These are phyloP conservation scores for Oostethus manadensis DNA, from an alignment of 2,113 vertebrate species.

Conservation along the genomic window DNA sequence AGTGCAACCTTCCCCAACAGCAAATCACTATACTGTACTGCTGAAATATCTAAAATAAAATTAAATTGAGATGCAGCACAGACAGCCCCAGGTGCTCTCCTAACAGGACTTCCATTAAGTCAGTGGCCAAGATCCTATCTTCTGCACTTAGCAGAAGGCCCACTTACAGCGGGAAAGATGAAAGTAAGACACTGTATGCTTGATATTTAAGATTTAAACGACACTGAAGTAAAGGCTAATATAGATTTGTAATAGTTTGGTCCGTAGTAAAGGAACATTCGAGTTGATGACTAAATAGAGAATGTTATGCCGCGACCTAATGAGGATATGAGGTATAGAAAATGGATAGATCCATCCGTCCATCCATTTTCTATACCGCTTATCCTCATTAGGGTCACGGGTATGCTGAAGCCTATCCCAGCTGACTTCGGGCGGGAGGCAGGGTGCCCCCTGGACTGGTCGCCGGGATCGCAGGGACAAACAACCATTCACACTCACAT, in stretches of 20 bases:
- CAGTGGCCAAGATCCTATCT: slow-evolving; percentile 43
- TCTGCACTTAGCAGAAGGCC: slow-evolving; percentile 50
- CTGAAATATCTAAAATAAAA: slow-evolving; percentile 34
- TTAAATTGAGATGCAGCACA: slow-evolving; percentile 23
- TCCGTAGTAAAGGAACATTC: too few relatives aligned
- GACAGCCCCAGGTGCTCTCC: slow-evolving; percentile 32
- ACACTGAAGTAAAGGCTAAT: neutral
- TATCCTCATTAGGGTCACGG: too few relatives aligned
- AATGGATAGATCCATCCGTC: too few relatives aligned
- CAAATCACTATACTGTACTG: slow-evolving; percentile 17
- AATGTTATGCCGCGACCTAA: too few relatives aligned
- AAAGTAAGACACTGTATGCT: slow-evolving; percentile 30
- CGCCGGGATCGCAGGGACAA: too few relatives aligned
- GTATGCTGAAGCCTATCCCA: too few relatives aligned
- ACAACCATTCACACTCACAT: too few relatives aligned
- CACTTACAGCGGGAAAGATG: slow-evolving; percentile 44
- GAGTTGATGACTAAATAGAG: neutral
- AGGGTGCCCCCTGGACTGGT: too few relatives aligned
- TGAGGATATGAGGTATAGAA: too few relatives aligned
- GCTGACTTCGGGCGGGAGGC: too few relatives aligned
- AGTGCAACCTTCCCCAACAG: slow-evolving; percentile 8
- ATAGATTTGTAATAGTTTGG: neutral
- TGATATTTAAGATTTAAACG: slow-evolving; percentile 26
- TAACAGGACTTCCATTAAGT: slow-evolving; percentile 45
- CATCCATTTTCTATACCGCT: too few relatives aligned